Conservation (phyloP, 2,113 vertebrate genomes). For the Nyctereutes procyonoides region DNA sequence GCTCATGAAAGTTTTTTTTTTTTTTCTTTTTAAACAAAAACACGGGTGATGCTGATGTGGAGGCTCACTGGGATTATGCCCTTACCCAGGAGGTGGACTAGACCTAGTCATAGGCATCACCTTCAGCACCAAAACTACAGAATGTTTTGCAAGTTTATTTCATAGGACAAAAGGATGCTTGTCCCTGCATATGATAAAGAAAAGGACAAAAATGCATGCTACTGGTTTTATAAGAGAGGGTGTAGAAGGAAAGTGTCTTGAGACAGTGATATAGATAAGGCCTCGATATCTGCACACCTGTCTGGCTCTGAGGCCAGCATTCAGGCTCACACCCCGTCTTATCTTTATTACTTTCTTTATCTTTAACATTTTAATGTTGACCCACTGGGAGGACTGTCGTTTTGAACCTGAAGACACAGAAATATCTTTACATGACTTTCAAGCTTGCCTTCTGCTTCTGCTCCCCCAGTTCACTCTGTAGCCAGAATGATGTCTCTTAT, state of each 20-base stretch:
- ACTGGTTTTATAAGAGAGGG: neutral
- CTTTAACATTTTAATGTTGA: conserved; percentile 23
- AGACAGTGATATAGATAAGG: neutral
- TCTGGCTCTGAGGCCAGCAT: neutral
- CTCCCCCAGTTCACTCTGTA: too few relatives aligned
- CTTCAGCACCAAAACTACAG: neutral
- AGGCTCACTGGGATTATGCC: neutral
- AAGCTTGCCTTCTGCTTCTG: neutral
- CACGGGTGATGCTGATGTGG: neutral
- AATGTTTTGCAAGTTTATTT: neutral
- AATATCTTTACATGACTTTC: neutral
- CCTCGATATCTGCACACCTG: neutral
- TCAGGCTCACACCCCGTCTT: conserved; percentile 19
- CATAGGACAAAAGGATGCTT: neutral
- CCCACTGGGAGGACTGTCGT: neutral
- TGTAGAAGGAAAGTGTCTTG: neutral
- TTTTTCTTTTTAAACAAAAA: neutral
- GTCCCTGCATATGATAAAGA: neutral
- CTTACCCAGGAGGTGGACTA: neutral
- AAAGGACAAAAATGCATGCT: neutral
- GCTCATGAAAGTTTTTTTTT: neutral
- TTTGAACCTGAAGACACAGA: conserved; percentile 20
- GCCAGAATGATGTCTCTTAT: neutral
- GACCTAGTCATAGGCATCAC: neutral
- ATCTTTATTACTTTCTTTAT: conserved; percentile 57